These are phyloP conservation scores for Pica pica DNA, from an alignment of 2,113 vertebrate genomes.

Conservation along the genomic window DNA sequence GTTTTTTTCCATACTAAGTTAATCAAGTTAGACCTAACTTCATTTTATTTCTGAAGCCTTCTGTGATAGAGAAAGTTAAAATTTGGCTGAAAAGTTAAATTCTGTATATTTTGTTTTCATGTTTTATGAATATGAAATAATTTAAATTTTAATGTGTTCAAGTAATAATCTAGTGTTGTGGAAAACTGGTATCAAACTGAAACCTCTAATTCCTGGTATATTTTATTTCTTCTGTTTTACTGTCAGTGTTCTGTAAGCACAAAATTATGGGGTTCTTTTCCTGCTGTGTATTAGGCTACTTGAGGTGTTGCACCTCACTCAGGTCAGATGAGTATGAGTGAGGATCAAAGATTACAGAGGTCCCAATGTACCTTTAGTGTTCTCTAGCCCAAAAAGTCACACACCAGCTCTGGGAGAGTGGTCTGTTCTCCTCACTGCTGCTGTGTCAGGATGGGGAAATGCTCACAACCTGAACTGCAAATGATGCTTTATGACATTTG, in stretches of 20 bases:
- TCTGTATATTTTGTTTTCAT: background rate
- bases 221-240: background rate
- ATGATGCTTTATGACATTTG: background rate
- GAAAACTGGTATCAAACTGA: conserved; percentile 9
- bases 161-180: background rate
- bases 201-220: conserved; percentile 18
- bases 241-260: background rate
- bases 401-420: background rate
- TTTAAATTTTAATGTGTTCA: conserved; percentile 44
- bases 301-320: background rate
- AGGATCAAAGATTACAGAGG: background rate
- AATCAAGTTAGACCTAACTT: background rate
- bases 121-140: conserved; percentile 38
- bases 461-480: background rate
- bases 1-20: background rate
- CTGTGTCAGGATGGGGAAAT: background rate
- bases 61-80: background rate
- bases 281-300: background rate
- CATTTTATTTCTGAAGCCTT: background rate
- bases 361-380: background rate
- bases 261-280: background rate
- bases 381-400: background rate
- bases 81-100: conserved; percentile 12
- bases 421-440: background rate
- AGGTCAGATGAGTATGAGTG: background rate